Conservation (phyloP, 2,113 vertebrate species). For the Dasyornis broadbenti region DNA sequence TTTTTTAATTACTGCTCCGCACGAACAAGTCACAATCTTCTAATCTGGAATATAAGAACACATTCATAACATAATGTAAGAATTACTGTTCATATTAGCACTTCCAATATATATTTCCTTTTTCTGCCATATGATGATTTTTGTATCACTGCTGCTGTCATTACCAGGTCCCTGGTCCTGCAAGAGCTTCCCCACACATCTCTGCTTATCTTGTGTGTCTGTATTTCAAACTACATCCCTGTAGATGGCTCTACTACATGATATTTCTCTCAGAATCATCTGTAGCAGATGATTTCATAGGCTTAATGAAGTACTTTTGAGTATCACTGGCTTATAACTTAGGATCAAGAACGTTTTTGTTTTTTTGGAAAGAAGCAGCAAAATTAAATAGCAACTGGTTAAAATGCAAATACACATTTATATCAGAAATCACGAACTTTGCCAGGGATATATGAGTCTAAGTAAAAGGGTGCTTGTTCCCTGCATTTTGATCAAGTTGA, state of each 20-base stretch:
- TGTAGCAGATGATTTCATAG: not conserved
- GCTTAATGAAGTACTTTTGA: not conserved
- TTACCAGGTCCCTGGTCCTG: not conserved
- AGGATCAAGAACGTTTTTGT: not conserved
- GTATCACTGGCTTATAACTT: not conserved
- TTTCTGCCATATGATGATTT: not conserved
- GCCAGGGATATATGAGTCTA: not conserved
- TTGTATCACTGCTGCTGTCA: not conserved
- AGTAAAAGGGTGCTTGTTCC: not conserved
- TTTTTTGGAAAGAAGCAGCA: not conserved
- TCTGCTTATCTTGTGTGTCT: not conserved
- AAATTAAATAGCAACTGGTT: not conserved
- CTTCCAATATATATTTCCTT: not conserved
- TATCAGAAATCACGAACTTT: not conserved
- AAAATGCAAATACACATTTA: not conserved
- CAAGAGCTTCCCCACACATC: not conserved
- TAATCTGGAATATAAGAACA: not conserved
- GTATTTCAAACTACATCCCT: slow-evolving; percentile 7
- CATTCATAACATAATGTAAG: not conserved
- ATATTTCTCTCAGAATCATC: not conserved
- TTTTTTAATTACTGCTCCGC: not conserved
- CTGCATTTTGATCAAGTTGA: not conserved
- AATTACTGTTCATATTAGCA: not conserved
- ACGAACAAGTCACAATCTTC: not conserved
- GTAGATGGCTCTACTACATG: slow-evolving; percentile 15